phyloP scores from a whole-genome alignment of 2,888 invertebrate species.

The Drosophila phalerata region DNA sequence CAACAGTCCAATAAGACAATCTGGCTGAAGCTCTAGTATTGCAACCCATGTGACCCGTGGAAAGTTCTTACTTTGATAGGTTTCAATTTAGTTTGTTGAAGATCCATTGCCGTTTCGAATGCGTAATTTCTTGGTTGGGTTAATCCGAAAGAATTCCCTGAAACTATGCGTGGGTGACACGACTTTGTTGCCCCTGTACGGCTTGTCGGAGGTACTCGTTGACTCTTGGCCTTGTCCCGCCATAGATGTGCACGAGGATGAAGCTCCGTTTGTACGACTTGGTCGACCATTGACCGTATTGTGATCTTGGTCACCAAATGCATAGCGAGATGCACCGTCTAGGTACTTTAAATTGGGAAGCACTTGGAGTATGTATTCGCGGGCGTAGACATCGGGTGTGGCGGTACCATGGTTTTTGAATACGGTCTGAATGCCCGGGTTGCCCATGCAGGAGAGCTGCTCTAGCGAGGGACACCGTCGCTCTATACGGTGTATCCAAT shows the following conservation, averaged over 20 bases:
- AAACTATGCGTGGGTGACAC: slow-evolving; percentile 69
- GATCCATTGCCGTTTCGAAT: slow-evolving; percentile 57
- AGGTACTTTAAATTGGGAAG: slow-evolving; percentile 79
- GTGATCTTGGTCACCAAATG: slow-evolving; percentile 4
- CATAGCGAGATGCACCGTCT: slow-evolving; percentile 71
- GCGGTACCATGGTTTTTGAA: slow-evolving; percentile 49
- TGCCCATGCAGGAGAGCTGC: slow-evolving; percentile 92
- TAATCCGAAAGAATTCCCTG: slow-evolving; percentile 77
- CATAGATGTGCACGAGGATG: slow-evolving; percentile 50
- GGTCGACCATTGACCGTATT: slow-evolving; percentile 7
- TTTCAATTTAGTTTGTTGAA: slow-evolving; percentile 69
- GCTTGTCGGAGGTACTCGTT: slow-evolving; percentile 63
- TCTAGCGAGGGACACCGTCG: slow-evolving; percentile 90
- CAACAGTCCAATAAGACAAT: slow-evolving; percentile 40
- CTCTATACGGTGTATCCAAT: slow-evolving; percentile 90
- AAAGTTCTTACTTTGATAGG: slow-evolving; percentile 12
- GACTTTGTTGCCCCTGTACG: slow-evolving; percentile 18
- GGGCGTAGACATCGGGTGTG: slow-evolving; percentile 84
- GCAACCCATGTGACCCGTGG: slow-evolving; percentile 3
- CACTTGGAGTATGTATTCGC: slow-evolving; percentile 76
- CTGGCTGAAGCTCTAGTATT: not conserved
- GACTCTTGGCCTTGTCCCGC: slow-evolving; percentile 49
- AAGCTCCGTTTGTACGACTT: slow-evolving; percentile 7
- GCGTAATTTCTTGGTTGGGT: slow-evolving; percentile 58
- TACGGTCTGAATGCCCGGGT: slow-evolving; percentile 90